These are phyloP conservation scores for Zosterops pallidus DNA, from an alignment of 2,113 vertebrate species.

Conservation along the genomic window DNA sequence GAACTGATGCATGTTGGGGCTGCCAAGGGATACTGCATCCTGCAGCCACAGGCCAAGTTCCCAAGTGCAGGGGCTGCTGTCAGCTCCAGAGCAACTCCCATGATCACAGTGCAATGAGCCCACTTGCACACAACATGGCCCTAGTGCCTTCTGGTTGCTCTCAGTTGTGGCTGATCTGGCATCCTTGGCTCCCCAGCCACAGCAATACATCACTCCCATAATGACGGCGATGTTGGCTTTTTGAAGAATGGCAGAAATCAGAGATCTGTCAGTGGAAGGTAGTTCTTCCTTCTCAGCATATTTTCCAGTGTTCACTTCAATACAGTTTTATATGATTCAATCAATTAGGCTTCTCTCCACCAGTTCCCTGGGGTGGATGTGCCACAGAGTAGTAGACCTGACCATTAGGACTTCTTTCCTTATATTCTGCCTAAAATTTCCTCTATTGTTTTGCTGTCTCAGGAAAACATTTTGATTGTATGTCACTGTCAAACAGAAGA, in stretches of 20 bases:
- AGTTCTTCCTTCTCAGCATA: neutral
- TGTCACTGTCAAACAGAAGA: constrained; percentile 12
- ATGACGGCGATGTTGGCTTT: neutral
- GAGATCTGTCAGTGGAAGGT: neutral
- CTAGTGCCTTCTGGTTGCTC: neutral
- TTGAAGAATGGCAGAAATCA: neutral
- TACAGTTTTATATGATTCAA: neutral
- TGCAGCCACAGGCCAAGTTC: neutral
- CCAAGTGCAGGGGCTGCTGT: neutral
- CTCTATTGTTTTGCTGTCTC: neutral
- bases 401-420: neutral
- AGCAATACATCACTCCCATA: neutral
- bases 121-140: fast-evolving
- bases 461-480: neutral
- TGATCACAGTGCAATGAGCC: fast-evolving
- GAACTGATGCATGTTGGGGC: fast-evolving
- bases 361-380: neutral
- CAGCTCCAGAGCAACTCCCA: fast-evolving
- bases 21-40: fast-evolving
- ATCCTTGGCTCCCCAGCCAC: neutral
- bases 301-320: constrained; percentile 7
- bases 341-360: neutral
- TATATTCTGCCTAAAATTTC: neutral
- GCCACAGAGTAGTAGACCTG: neutral
- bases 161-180: neutral